Percentiles rank a stretch among this genome's conserved stretches.
Evolutionary conservation across 2,113 vertebrate species (phyloP).

Genomic region (Mesembrinibis cayennensis): DNA sequence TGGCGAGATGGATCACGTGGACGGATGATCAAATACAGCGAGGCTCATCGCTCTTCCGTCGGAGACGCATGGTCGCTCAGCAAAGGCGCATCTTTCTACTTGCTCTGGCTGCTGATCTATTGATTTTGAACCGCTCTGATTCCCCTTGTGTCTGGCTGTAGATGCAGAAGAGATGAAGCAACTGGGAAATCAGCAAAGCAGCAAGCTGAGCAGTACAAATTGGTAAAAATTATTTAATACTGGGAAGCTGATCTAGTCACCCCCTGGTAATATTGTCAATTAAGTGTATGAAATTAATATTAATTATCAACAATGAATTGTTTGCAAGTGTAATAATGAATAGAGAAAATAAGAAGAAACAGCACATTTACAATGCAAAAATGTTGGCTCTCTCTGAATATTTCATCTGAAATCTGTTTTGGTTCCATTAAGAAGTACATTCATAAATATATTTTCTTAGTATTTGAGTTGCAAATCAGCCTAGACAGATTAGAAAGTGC

Average conservation of each 20-base stretch:
- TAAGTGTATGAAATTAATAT: slow-evolving; percentile 63
- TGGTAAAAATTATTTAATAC: slow-evolving; percentile 64
- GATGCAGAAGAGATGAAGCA: slow-evolving; percentile 41
- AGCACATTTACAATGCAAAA: not conserved
- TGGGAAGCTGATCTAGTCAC: slow-evolving; percentile 12
- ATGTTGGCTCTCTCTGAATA: not conserved
- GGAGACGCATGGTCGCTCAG: not conserved
- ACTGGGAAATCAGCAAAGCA: slow-evolving; percentile 63
- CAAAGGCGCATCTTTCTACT: not conserved
- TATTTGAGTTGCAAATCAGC: slow-evolving; percentile 31
- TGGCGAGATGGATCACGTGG: not conserved
- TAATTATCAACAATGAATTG: slow-evolving; percentile 55
- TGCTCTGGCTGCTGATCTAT: not conserved
- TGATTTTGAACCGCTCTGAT: not conserved
- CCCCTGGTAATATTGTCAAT: slow-evolving; percentile 51
- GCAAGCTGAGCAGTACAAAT: slow-evolving; percentile 52
- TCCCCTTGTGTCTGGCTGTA: not conserved
- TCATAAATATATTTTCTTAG: not conserved
- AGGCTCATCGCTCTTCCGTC: not conserved
- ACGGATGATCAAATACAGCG: not conserved
- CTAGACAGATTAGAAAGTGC: not conserved
- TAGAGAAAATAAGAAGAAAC: not conserved
- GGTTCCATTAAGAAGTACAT: not conserved
- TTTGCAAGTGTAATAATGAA: slow-evolving; percentile 9
- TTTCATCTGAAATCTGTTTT: slow-evolving; percentile 35